Percentiles rank a stretch among this genome's conserved stretches.
phyloP scores from a whole-genome alignment of 2,113 vertebrate genomes.

The Larimichthys crocea region DNA sequence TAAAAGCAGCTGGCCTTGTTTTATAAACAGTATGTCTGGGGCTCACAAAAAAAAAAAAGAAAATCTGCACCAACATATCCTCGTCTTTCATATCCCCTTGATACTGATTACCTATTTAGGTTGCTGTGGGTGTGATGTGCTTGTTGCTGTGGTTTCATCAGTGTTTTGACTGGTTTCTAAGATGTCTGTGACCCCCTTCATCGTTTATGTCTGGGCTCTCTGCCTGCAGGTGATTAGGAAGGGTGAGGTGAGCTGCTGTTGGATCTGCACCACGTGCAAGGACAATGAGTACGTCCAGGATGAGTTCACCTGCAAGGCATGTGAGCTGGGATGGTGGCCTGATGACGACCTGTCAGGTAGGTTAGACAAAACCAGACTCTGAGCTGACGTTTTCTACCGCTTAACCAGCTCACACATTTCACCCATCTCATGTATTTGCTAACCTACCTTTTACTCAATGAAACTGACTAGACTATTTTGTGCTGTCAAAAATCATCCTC shows the following conservation, averaged over 20 bases:
- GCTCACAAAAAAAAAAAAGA: conserved; percentile 33
- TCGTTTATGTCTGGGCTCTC: conserved; percentile 32
- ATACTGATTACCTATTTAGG: conserved; percentile 34
- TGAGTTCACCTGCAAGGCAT: conserved; percentile 98
- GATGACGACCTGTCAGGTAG: conserved; percentile 92
- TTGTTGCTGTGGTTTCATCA: neutral
- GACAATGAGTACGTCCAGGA: conserved; percentile 97
- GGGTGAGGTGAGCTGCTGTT: conserved; percentile 99
- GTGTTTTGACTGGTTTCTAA: conserved; percentile 1
- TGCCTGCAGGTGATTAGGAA: conserved; percentile 94
- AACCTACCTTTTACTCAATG: neutral
- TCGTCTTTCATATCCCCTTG: conserved; percentile 35
- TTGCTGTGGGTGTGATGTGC: conserved; percentile 24
- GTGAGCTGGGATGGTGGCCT: conserved; percentile 98
- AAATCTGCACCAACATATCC: neutral
- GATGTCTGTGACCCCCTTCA: conserved; percentile 21
- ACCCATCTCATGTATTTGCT: conserved; percentile 2
- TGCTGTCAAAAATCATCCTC: conserved; percentile 8
- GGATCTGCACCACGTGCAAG: conserved; percentile 99
- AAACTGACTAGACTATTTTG: neutral
- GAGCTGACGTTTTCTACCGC: neutral
- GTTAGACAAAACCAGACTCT: neutral
- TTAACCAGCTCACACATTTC: conserved; percentile 5
- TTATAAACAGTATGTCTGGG: conserved; percentile 59
- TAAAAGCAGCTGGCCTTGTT: conserved; percentile 63